Evolutionary conservation across 2,113 vertebrate genomes (phyloP), one percentile per base, ranked within the genome.

Genomic region (Sapayoa aenigma): DNA sequence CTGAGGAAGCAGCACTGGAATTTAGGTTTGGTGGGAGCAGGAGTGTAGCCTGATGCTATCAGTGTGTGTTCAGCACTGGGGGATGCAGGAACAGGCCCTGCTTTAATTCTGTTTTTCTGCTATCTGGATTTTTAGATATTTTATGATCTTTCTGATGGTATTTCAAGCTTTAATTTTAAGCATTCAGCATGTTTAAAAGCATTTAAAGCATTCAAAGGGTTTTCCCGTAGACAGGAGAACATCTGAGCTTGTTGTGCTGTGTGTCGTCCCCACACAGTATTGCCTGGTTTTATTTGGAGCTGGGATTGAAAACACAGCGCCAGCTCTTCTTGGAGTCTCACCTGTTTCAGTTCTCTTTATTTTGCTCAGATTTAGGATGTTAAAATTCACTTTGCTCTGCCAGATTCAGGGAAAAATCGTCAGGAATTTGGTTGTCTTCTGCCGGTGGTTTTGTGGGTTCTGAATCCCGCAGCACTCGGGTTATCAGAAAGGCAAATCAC

Each of bases 1-100:
- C 90, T 91, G 90, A 80, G 84, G 90, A 84, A 87, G 90, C 84
- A 62, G 12, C 3, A 11, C 73, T 93, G 81, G 73, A 49, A 53
- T 89, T 94, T 3, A 11, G 76, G 17, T 18, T 24, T 37, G 39
- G 5, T 50, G 62, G 13, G 80, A 83, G 49, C 83, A 49, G 5
- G 15, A 71, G 21, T 4, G 65, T 35, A 55, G 74, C 55, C 55
- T 24, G 79, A 18, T 82, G 80, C 39, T 24, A 22, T 62, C 62
- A 9, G 62, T 3, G 44, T 27, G 62, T 25, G 65, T 31, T 81
- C 62, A 55, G 82, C 39, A 15, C 53, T n/a, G 35, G 4, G 55
- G 41, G 69, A 12, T 22, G 30, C 22, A 41, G 69, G 49, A 27
- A 14, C 6, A 30, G 12, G 5, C 17, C 22, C 33, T 28, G 2